Evolutionary conservation across 2,113 vertebrate genomes (phyloP).

Genomic region (Excalfactoria chinensis): DNA sequence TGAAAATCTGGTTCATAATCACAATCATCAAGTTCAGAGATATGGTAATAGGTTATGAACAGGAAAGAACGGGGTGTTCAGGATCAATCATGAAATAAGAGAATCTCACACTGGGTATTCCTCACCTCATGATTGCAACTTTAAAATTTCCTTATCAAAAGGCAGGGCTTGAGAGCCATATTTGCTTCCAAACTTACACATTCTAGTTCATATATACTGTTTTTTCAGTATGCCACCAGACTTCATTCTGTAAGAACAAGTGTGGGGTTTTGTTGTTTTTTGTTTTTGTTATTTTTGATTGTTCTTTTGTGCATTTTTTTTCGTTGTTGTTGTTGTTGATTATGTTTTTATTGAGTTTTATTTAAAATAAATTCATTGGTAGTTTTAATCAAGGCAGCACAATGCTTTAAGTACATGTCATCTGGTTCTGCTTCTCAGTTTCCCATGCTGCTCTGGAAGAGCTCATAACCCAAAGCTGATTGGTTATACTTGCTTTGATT

Average conservation of each 20-base stretch:
- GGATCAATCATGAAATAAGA: constrained; percentile 38
- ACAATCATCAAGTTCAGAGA: constrained; percentile 44
- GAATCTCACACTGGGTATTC: constrained; percentile 35
- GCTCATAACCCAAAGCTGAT: not conserved
- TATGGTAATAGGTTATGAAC: constrained; percentile 15
- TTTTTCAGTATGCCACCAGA: not conserved
- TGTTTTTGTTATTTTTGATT: not conserved
- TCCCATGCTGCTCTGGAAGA: not conserved
- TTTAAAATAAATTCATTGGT: not conserved
- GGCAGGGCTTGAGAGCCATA: not conserved
- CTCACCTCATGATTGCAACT: constrained; percentile 23
- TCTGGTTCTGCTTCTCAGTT: constrained; percentile 2
- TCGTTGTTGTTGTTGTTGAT: not conserved
- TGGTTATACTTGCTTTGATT: constrained; percentile 47
- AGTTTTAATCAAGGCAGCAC: constrained; percentile 1
- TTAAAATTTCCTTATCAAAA: constrained; percentile 13
- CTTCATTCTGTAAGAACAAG: not conserved
- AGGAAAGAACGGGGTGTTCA: constrained; percentile 29
- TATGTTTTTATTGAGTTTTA: not conserved
- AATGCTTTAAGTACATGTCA: not conserved
- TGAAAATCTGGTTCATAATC: not conserved
- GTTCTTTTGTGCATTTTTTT: not conserved
- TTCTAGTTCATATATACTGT: constrained; percentile 1
- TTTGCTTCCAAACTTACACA: constrained; percentile 1
- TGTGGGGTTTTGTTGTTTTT: not conserved